Conservation (phyloP, 1,140 invertebrate species). For the Dreissena polymorpha region DNA sequence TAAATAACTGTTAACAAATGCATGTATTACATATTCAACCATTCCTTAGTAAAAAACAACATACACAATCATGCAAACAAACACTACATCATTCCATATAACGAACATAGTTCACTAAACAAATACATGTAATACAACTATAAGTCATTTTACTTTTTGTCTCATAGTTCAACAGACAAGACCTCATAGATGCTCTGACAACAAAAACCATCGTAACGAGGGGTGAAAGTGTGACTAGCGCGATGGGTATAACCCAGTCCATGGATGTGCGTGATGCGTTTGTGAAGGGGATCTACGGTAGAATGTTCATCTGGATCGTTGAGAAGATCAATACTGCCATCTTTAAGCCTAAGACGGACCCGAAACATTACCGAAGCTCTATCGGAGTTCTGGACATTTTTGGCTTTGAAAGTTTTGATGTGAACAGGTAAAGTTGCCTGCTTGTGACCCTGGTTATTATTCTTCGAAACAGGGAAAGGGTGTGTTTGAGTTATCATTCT, state of each 20-base stretch:
- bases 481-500: too few relatives aligned
- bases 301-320: conserved; percentile 98
- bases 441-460: too few relatives aligned
- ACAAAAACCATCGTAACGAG: conserved; percentile 97
- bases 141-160: background rate
- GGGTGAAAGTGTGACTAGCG: conserved; percentile 92
- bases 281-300: conserved; percentile 95
- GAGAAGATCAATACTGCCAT: conserved; percentile 99
- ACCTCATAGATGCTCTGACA: conserved; percentile 95
- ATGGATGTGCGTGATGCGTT: conserved; percentile 99
- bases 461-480: too few relatives aligned
- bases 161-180: conserved; percentile 81
- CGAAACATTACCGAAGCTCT: conserved; percentile 66
- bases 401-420: conserved; percentile 99
- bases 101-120: too few relatives aligned
- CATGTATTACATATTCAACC: too few relatives aligned
- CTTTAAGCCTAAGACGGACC: conserved; percentile 81
- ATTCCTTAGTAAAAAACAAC: too few relatives aligned
- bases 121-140: too few relatives aligned
- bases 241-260: conserved; percentile 78
- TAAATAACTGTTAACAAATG: too few relatives aligned
- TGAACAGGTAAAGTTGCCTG: conserved; percentile 86
- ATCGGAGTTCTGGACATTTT: conserved; percentile 99
- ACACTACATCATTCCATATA: too few relatives aligned
- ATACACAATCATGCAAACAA: too few relatives aligned